Conservation (phyloP, 92 coral and sea anemone species). For the Phymanthus crucifer region DNA sequence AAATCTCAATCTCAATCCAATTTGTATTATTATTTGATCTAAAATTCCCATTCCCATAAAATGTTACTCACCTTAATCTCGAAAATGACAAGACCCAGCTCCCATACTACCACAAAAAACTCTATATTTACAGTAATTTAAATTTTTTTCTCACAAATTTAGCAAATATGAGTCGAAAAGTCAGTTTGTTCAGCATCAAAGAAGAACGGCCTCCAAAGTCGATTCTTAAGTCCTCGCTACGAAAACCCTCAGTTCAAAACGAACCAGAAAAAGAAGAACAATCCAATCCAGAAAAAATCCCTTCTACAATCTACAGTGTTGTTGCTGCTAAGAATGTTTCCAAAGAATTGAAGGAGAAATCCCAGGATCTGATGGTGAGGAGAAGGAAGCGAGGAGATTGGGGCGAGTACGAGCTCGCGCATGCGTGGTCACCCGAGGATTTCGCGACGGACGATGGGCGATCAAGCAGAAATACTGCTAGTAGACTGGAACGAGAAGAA, state of each 20-base stretch:
- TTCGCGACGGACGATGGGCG: constrained; percentile 52
- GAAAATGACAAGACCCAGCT: no score
- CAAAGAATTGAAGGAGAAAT: constrained; percentile 58
- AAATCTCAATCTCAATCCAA: no score
- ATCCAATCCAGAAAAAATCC: neutral
- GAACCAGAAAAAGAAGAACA: neutral
- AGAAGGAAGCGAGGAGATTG: constrained; percentile 77
- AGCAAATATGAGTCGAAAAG: constrained; percentile 8
- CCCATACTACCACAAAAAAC: no score
- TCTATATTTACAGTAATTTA: neutral
- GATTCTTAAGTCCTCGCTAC: constrained; percentile 1
- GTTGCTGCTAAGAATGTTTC: constrained; percentile 68
- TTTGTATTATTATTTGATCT: no score
- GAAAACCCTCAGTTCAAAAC: constrained; percentile 8
- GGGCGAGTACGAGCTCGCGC: constrained; percentile 90
- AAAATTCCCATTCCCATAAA: no score
- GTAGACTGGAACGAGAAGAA: constrained; percentile 46
- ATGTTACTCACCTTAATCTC: no score
- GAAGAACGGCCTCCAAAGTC: constrained; percentile 19
- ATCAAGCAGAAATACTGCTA: constrained; percentile 41
- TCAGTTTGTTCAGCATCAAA: constrained; percentile 20
- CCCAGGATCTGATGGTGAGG: constrained; percentile 51
- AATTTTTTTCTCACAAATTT: neutral
- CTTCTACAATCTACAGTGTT: constrained; percentile 62
- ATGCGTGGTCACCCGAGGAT: constrained; percentile 95